Evolutionary conservation across 2,113 vertebrate species (phyloP), one percentile per base, ranked within the genome.

Genomic region (Sclerurus mexicanus): DNA sequence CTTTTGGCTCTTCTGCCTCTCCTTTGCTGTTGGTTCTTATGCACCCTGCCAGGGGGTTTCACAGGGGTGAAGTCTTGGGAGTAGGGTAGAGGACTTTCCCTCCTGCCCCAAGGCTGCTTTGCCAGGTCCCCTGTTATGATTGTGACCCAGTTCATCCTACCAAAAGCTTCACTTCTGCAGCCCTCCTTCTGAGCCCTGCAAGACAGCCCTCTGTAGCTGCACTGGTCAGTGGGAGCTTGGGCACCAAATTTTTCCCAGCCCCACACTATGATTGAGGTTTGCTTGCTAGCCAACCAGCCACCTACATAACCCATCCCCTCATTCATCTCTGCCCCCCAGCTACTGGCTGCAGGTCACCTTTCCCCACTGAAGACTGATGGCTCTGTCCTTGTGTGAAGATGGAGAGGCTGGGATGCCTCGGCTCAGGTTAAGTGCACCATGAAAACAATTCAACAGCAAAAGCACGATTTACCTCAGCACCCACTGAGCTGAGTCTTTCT

Each of bases 401-500:
- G 3, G 3, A 72, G 22, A 2, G n/a, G 9, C 27, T 76, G 37
- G 31, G 23, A 33, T 74, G 16, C 33, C 33, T 67, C 18, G 21
- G 20, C 42, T 79, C 40, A 83, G 39, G 27, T 58, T 69, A 67
- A 24, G 12, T 23, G 21, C 46, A 56, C 18, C 23, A 73, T 60
- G 33, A 74, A 83, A 83, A 66, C 12, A 5, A 44, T 40, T 30
- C 23, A 49, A 33, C 49, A 39, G 12, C 31, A n/a, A 31, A 72
- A 77, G 59, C 23, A 86, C 67, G 88, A 96, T 97, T 97, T 99
- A 99, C 99, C 98, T 98, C 66, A 97, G 95, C 96, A 98, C 93
- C 99, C 99, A 99, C 95, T 99, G 98, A 87, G 97, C 82, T 62
- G 97, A 98, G 18, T 98, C 98, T 96, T 98, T 99, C 79, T 99